phyloP scores from a whole-genome alignment of 2,888 invertebrate genomes.

The Euproctis similis region DNA sequence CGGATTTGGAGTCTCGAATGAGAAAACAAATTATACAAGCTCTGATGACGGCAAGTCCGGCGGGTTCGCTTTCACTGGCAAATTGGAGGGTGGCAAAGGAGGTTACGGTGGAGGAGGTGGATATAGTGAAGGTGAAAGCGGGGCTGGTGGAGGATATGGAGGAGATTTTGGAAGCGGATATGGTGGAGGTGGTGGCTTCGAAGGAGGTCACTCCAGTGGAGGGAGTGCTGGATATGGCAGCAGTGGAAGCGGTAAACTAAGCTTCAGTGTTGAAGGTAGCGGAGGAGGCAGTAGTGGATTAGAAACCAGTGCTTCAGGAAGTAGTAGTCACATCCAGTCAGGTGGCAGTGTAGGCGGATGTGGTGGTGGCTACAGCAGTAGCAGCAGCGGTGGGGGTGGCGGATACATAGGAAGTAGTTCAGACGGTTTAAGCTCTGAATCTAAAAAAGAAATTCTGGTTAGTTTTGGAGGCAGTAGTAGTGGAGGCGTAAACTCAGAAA shows the following conservation, averaged over 20 bases:
- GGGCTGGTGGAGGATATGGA: conserved; percentile 27
- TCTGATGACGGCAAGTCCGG: conserved; percentile 64
- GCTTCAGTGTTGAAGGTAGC: conserved; percentile 23
- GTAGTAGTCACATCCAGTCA: conserved; percentile 1
- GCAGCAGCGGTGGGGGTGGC: background rate
- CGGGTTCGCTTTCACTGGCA: conserved; percentile 60
- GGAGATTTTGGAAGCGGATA: conserved; percentile 24
- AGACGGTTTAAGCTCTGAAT: no score
- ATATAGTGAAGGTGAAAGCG: conserved; percentile 41
- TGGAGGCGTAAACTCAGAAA: no score
- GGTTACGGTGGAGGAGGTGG: conserved; percentile 61
- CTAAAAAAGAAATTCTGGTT: background rate
- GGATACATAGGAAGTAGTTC: background rate
- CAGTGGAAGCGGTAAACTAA: conserved; percentile 11
- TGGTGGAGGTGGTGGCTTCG: conserved; percentile 19
- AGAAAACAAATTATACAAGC: conserved; percentile 50
- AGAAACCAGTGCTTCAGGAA: conserved; percentile 18
- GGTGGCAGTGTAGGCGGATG: conserved; percentile 10
- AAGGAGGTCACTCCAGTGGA: conserved; percentile 22
- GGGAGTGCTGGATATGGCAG: conserved; percentile 10
- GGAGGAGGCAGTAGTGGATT: conserved; percentile 17
- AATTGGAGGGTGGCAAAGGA: conserved; percentile 46
- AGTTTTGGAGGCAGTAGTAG: conserved; percentile 13
- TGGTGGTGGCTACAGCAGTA: conserved; percentile 17
- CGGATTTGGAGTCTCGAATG: conserved; percentile 28